These are phyloP conservation scores for Erithacus rubecula DNA, from an alignment of 2,797 vertebrate species.

Conservation along the genomic window DNA sequence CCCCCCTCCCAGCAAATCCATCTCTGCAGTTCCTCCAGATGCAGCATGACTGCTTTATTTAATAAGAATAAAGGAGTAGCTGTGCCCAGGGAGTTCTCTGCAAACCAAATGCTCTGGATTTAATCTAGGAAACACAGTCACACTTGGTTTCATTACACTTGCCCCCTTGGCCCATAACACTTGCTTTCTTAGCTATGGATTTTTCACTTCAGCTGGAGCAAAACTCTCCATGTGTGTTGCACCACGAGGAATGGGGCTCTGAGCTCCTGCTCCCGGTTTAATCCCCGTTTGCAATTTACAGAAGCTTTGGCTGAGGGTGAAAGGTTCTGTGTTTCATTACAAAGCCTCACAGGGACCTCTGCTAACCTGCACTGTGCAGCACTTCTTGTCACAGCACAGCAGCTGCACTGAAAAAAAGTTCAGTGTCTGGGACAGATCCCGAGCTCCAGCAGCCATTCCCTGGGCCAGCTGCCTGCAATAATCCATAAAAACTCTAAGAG, in stretches of 20 bases:
- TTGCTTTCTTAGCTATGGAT: neutral
- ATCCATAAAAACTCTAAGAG: neutral
- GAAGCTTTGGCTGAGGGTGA: conserved; percentile 46
- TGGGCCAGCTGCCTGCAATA: neutral
- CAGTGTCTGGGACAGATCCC: neutral
- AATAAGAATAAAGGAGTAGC: neutral
- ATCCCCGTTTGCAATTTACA: conserved; percentile 39
- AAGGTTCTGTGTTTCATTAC: conserved; percentile 33
- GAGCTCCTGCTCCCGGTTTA: conserved; percentile 14
- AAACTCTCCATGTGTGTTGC: neutral
- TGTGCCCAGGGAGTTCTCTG: neutral
- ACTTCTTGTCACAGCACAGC: neutral
- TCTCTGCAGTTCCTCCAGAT: neutral
- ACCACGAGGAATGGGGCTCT: neutral
- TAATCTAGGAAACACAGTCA: neutral
- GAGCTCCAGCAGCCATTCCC: neutral
- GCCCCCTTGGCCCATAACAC: neutral
- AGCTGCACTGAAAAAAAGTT: neutral
- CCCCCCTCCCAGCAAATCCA: neutral
- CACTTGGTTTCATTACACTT: neutral
- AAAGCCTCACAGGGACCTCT: neutral
- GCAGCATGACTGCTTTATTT: neutral
- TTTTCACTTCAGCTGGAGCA: neutral
- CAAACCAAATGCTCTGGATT: neutral
- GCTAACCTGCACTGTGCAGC: neutral